Percentiles rank a stretch among this genome's conserved stretches.
Conservation (phyloP, 2,888 invertebrate genomes). For the Pilophorus perplexus region DNA sequence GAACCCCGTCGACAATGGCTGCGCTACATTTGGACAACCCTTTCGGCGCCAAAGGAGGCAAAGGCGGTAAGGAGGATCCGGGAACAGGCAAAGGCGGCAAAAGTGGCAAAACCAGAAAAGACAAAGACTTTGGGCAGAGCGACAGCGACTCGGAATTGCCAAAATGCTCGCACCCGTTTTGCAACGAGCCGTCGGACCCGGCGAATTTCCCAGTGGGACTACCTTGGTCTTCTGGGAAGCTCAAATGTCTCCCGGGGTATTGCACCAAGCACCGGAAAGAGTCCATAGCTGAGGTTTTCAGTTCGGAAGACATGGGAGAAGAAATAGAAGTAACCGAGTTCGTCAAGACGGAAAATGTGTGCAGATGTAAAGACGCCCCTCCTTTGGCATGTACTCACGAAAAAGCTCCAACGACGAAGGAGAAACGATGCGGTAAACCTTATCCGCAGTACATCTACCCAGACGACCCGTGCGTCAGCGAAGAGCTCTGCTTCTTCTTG, state of each 20-base stretch:
- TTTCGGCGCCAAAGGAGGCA: slow-evolving; percentile 8
- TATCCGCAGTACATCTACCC: slow-evolving; percentile 7
- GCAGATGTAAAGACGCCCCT: slow-evolving; percentile 2
- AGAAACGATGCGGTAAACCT: too few relatives aligned
- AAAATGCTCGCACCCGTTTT: slow-evolving; percentile 16
- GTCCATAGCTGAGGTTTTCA: background rate
- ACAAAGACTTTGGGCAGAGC: background rate
- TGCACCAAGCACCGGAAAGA: slow-evolving; percentile 26
- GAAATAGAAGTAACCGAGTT: background rate
- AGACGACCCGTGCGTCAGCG: slow-evolving; percentile 7
- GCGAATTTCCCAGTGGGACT: slow-evolving; percentile 25
- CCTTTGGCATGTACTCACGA: background rate
- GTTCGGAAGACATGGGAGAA: background rate
- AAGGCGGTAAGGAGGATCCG: background rate
- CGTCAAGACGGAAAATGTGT: background rate
- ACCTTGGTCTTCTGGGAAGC: slow-evolving; percentile 32
- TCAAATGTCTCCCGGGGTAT: slow-evolving; percentile 39
- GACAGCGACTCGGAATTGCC: background rate
- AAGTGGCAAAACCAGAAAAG: background rate
- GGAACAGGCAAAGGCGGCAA: background rate
- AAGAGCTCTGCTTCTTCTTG: slow-evolving; percentile 23
- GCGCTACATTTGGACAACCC: slow-evolving; percentile 20
- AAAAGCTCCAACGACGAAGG: slow-evolving; percentile 1
- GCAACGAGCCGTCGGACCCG: slow-evolving; percentile 31
- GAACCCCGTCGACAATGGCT: too few relatives aligned